These are phyloP conservation scores for Lobophora halterata DNA, from an alignment of 2,888 invertebrate genomes.

Conservation along the genomic window DNA sequence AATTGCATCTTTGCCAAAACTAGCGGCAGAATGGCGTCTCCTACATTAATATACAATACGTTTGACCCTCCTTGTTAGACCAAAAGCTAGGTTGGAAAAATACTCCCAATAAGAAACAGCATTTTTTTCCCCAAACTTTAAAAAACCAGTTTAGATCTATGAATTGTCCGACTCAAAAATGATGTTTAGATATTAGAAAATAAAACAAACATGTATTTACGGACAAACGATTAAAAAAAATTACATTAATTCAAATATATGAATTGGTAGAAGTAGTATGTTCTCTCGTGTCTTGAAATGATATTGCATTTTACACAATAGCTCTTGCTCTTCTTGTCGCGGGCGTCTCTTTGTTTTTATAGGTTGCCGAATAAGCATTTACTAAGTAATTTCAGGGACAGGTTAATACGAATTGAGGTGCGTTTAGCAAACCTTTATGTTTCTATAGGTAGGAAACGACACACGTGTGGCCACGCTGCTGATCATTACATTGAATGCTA, in stretches of 20 bases:
- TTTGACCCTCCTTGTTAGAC: slow-evolving; percentile 67
- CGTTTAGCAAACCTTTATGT: slow-evolving; percentile 48
- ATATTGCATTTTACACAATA: no score
- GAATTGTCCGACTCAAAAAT: no score
- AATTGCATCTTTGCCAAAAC: slow-evolving; percentile 81
- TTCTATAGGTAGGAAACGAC: slow-evolving; percentile 36
- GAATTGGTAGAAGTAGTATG: no score
- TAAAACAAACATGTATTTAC: no score
- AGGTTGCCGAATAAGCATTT: slow-evolving; percentile 72
- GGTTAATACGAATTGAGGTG: slow-evolving; percentile 56
- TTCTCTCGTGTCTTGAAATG: no score
- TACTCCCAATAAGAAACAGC: no score
- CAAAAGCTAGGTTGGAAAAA: no score
- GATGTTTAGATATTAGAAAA: no score
- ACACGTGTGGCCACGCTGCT: slow-evolving; percentile 31
- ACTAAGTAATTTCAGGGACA: slow-evolving; percentile 60
- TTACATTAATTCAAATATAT: no score
- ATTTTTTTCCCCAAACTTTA: no score
- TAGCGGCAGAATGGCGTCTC: slow-evolving; percentile 72
- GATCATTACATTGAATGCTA: slow-evolving; percentile 28
- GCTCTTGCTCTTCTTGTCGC: slow-evolving; percentile 66
- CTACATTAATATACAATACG: slow-evolving; percentile 78
- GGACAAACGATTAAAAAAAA: no score
- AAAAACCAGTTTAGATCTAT: no score
- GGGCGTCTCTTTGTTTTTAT: slow-evolving; percentile 73